Percentiles rank a stretch among this genome's conserved stretches.
phyloP scores from a whole-genome alignment of 2,888 invertebrate species.

The Bedellia somnulentella region DNA sequence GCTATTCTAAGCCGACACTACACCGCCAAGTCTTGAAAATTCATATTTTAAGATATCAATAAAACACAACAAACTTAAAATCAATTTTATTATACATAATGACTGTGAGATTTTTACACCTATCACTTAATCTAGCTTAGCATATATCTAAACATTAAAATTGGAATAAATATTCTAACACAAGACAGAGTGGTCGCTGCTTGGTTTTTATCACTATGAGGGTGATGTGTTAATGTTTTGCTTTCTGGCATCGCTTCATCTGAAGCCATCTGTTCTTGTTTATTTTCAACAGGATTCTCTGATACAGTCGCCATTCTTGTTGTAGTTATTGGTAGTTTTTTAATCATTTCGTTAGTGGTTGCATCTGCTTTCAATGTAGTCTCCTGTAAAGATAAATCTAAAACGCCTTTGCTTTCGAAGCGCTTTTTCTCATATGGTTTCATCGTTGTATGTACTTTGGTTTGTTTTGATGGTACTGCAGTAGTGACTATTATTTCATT shows the following conservation, averaged over 20 bases:
- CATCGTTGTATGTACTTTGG: conserved; percentile 3
- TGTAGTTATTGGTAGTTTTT: conserved; percentile 20
- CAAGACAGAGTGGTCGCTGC: no score
- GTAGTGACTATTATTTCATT: conserved; percentile 4
- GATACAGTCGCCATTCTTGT: conserved; percentile 42
- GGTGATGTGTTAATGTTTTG: no score
- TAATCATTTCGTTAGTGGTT: conserved; percentile 5
- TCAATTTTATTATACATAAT: no score
- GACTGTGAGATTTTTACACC: no score
- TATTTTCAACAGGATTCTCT: conserved; percentile 31
- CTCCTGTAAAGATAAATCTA: conserved; percentile 14
- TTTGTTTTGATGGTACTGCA: conserved; percentile 4
- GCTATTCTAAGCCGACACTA: no score
- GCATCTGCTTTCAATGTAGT: conserved; percentile 9
- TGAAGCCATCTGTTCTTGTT: conserved; percentile 35
- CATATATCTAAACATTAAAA: no score
- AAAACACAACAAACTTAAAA: no score
- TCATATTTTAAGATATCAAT: no score
- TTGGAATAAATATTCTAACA: no score
- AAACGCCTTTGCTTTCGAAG: conserved; percentile 8
- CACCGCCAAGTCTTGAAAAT: no score
- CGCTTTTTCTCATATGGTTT: background rate
- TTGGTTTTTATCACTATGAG: no score
- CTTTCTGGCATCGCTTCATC: conserved; percentile 36
- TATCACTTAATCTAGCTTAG: no score